These are phyloP conservation scores for Pluvialis apricaria DNA, from an alignment of 2,113 vertebrate species.

Conservation along the genomic window DNA sequence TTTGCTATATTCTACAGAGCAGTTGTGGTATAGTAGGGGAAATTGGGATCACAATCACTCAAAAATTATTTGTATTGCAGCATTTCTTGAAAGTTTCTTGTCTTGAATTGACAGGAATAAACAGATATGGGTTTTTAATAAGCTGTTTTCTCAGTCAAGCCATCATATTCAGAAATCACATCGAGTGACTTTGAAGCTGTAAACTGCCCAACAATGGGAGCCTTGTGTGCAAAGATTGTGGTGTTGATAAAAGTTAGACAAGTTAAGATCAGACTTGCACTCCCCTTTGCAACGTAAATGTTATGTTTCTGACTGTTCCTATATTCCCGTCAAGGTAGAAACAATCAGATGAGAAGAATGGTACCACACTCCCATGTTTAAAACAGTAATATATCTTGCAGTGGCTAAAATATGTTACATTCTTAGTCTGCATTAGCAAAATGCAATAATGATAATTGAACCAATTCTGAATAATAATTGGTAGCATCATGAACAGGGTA, in stretches of 20 bases:
- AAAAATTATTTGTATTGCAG: background rate
- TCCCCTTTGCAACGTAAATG: background rate
- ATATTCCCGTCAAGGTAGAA: background rate
- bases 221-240: background rate
- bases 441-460: background rate
- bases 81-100: background rate
- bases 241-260: background rate
- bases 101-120: background rate
- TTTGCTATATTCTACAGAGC: background rate
- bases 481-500: background rate
- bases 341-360: background rate
- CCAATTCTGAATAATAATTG: background rate
- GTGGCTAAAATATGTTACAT: background rate
- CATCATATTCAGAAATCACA: background rate
- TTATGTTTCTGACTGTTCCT: background rate
- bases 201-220: background rate
- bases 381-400: background rate
- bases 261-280: background rate
- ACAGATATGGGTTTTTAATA: background rate
- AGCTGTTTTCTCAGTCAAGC: background rate
- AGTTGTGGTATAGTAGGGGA: background rate
- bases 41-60: background rate
- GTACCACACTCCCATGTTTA: background rate
- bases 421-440: background rate
- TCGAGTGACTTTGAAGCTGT: background rate